A percentile compares a stretch with the other conserved stretches of the same genome.
These are phyloP conservation scores for Zenarchopterus dispar DNA, from an alignment of 2,797 vertebrate species.

Conservation along the genomic window DNA sequence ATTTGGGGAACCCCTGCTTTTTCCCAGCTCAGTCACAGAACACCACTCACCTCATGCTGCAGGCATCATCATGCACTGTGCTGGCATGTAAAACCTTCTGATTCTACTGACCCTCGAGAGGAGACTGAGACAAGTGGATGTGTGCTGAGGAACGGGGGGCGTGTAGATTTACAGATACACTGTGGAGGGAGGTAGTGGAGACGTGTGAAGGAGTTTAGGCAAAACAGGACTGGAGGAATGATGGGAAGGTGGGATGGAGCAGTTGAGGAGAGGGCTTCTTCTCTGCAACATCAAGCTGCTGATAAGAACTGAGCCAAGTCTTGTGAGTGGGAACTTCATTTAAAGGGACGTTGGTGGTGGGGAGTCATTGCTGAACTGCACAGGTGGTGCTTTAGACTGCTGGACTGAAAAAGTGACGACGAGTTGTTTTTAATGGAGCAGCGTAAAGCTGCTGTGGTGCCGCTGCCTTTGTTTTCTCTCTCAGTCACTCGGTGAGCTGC, in stretches of 20 bases:
- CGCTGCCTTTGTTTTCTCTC: slow-evolving; percentile 26
- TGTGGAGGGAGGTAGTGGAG: slow-evolving; percentile 31
- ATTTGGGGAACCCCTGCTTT: slow-evolving; percentile 36
- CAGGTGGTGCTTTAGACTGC: slow-evolving; percentile 35
- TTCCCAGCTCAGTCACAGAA: slow-evolving; percentile 48
- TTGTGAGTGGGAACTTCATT: slow-evolving; percentile 22
- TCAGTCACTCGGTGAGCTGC: slow-evolving; percentile 16
- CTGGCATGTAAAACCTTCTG: slow-evolving; percentile 25
- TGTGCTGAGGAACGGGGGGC: slow-evolving; percentile 28
- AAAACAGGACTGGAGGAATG: slow-evolving; percentile 29
- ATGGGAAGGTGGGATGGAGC: slow-evolving; percentile 47
- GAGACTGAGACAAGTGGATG: slow-evolving; percentile 13
- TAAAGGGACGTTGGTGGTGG: slow-evolving; percentile 18
- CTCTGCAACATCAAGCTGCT: slow-evolving; percentile 27
- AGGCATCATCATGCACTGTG: slow-evolving; percentile 51
- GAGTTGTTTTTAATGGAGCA: slow-evolving; percentile 34
- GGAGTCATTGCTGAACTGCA: slow-evolving; percentile 28
- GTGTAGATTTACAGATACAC: slow-evolving; percentile 38
- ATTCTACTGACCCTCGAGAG: slow-evolving; percentile 34
- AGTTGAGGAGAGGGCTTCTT: slow-evolving; percentile 53
- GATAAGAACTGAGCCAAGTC: slow-evolving; percentile 23
- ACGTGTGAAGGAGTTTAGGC: slow-evolving; percentile 42
- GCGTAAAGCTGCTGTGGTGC: slow-evolving; percentile 16
- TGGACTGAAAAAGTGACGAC: slow-evolving; percentile 18
- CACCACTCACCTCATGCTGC: slow-evolving; percentile 49